Percentiles rank a stretch among this genome's conserved stretches.
Conservation (phyloP, 2,113 vertebrate species). For the Eolophus roseicapilla region DNA sequence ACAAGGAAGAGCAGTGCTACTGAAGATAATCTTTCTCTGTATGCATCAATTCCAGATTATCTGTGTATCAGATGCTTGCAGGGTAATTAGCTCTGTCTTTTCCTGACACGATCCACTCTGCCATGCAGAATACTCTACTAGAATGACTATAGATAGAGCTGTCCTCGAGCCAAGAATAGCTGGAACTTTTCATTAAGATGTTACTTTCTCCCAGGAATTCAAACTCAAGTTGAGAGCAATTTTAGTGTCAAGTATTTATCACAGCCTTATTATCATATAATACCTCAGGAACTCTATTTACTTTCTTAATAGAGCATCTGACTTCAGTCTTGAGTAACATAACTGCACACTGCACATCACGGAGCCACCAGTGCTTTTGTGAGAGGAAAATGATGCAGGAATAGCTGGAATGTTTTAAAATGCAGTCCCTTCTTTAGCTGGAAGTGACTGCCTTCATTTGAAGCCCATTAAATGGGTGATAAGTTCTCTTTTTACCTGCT, state of each 20-base stretch:
- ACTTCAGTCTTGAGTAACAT: neutral
- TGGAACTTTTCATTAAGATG: neutral
- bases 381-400: neutral
- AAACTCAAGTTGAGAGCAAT: neutral
- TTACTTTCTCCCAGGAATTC: constrained; percentile 1
- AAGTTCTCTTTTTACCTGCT: neutral
- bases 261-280: neutral
- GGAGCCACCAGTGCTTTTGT: neutral
- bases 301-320: neutral
- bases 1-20: neutral
- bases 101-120: neutral
- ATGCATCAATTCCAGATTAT: neutral
- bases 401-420: neutral
- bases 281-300: neutral
- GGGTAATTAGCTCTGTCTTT: neutral
- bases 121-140: neutral
- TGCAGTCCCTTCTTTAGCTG: neutral
- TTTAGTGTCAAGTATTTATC: neutral
- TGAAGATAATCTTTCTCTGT: neutral
- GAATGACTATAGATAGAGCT: neutral
- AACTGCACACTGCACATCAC: neutral
- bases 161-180: neutral
- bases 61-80: neutral
- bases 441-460: neutral
- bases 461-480: neutral